These are phyloP conservation scores for Eudyptes chrysolophus DNA, from an alignment of 2,113 vertebrate species.

Conservation along the genomic window DNA sequence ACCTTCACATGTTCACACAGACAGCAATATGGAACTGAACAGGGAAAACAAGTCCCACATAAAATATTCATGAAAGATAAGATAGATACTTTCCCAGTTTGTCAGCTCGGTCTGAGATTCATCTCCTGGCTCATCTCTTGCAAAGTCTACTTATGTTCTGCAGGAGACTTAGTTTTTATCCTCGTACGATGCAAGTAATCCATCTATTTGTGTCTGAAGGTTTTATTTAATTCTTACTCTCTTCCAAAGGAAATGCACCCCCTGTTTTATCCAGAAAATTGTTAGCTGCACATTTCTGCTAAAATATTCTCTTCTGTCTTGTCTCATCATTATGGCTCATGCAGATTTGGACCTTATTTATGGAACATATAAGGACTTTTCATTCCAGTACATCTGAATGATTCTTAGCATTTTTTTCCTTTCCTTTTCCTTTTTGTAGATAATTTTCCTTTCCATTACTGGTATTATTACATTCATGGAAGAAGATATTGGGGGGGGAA, in stretches of 20 bases:
- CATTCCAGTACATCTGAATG: background rate
- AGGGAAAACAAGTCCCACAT: background rate
- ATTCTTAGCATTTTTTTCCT: background rate
- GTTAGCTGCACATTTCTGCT: background rate
- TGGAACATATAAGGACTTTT: background rate
- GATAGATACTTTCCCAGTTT: background rate
- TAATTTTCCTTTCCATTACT: background rate
- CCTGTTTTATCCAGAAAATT: background rate
- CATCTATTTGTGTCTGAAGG: background rate
- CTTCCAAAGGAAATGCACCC: background rate
- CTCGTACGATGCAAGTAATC: background rate
- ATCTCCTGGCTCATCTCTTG: slow-evolving; percentile 27
- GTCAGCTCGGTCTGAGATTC: slow-evolving; percentile 8
- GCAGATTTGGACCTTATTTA: background rate
- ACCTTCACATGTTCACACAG: slow-evolving; percentile 7
- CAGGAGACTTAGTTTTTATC: slow-evolving; percentile 14
- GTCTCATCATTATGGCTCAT: background rate
- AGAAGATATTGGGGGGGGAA: background rate
- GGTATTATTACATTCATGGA: background rate
- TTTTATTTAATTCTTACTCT: background rate
- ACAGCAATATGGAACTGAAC: background rate
- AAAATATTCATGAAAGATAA: background rate
- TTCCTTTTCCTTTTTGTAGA: background rate
- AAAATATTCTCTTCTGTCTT: background rate
- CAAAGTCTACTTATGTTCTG: slow-evolving; percentile 25